phyloP scores from a whole-genome alignment of 2,797 vertebrate species.

The Mallotus villosus region DNA sequence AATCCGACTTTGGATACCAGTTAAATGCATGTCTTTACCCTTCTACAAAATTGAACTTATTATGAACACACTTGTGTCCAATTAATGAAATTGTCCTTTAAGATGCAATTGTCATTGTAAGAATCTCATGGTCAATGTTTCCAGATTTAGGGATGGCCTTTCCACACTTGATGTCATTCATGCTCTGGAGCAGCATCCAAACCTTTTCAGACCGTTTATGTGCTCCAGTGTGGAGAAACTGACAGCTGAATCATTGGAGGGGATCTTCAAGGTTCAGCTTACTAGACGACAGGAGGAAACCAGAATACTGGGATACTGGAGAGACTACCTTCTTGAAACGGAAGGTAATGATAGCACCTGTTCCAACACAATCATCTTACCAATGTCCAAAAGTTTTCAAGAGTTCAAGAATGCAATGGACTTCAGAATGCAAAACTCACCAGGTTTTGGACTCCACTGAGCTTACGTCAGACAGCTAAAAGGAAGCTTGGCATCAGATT shows the following conservation, averaged over 20 bases:
- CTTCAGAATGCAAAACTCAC: slow-evolving; percentile 12
- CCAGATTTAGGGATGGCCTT: not conserved
- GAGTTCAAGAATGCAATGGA: slow-evolving; percentile 14
- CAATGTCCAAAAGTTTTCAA: slow-evolving; percentile 2
- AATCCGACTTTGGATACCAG: too few species aligned
- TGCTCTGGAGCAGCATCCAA: slow-evolving; percentile 5
- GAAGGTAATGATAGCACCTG: slow-evolving; percentile 22
- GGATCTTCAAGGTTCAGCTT: slow-evolving; percentile 10
- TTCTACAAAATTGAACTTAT: too few species aligned
- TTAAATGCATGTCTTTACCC: too few species aligned
- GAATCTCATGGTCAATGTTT: not conserved
- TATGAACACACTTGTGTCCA: too few species aligned
- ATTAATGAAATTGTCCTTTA: not conserved
- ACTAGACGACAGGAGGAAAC: slow-evolving; percentile 11
- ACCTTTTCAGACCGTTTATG: not conserved
- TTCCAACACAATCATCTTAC: slow-evolving; percentile 12
- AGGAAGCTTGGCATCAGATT: too few species aligned
- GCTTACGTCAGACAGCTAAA: too few species aligned
- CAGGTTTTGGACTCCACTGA: slow-evolving; percentile 5
- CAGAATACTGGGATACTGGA: slow-evolving; percentile 23
- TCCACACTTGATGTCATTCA: slow-evolving; percentile 13
- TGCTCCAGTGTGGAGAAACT: not conserved
- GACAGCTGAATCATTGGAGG: not conserved
- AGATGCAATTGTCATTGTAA: not conserved
- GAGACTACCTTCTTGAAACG: slow-evolving; percentile 22